Base-by-base conservation (phyloP, 2,888 invertebrate genomes). In the Baccha elongata region DNA sequence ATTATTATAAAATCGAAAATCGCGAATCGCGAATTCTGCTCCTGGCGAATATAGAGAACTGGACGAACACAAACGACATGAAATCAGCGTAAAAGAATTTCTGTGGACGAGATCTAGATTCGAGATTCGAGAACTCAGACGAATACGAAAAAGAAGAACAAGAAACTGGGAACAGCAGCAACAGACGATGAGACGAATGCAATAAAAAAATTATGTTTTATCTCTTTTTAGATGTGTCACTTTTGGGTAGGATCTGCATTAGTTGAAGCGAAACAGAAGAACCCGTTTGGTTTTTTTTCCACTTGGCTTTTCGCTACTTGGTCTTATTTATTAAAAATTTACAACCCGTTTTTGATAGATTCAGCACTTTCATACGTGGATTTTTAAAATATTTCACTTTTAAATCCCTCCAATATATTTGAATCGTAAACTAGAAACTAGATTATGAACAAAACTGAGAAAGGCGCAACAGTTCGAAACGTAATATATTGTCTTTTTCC, bases 61-160 rank as follows among this genome's bases (percentile, higher is more conserved):
- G 71, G 60, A 76, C n/a, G 17, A 42, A 29, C 37, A 60, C 29
- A 60, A 15, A 58, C 55, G 71, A 71, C 64, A 68, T 83, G 83
- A 83, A 83, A 83, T 83, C 83, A 83, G 78, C 83, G 83, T 83
- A 46, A 83, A 83, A 83, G 83, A 83, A 83, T 83, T 78, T 83
- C 67, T 74, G 68, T 58, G 48, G 17, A 58, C 58, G 13, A 10
- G 37, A 32, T 32, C 29, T 5, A 32, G 21, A 23, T 55, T 37
- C 7, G 13, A 53, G 35, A 55, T 23, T 40, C 40, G 10, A 58
- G 23, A 64, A 60, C 50, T 37, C 48, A 67, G 60, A 60, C 71
- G 53, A 26, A 29, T 58, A 58, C 53, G 67, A 52, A 58, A 58
- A 35, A 58, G 58, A 23, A 35, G 52, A 52, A 52, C 17, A 11